Conservation (phyloP, 2,888 invertebrate genomes). For the Cyclophora albipunctata region DNA sequence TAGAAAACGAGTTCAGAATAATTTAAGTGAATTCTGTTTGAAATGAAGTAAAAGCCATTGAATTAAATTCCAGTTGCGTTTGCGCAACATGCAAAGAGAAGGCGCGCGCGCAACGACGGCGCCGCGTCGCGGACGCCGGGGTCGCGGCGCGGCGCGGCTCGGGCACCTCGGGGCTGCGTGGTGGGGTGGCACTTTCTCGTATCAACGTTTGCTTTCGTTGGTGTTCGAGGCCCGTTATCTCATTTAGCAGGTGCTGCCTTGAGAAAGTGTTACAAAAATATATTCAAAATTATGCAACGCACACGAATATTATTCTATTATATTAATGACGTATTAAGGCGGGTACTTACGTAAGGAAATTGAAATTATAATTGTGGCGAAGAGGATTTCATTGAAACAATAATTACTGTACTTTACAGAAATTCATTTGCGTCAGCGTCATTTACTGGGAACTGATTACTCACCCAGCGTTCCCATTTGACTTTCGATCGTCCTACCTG, state of each 20-base stretch:
- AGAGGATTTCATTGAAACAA: no score
- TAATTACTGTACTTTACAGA: no score
- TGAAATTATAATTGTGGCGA: no score
- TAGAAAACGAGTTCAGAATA: constrained; percentile 16
- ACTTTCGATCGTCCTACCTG: constrained; percentile 65
- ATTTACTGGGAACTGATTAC: constrained; percentile 40
- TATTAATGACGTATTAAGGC: background rate
- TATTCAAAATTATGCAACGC: constrained; percentile 52
- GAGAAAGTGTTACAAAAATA: constrained; percentile 67
- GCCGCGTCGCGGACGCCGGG: constrained; percentile 15
- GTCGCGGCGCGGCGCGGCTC: constrained; percentile 3
- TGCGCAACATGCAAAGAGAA: constrained; percentile 66
- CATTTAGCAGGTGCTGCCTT: constrained; percentile 69
- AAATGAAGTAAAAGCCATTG: constrained; percentile 29
- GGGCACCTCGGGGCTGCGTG: constrained; percentile 14
- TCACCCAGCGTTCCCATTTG: constrained; percentile 47
- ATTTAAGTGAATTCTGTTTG: constrained; percentile 5
- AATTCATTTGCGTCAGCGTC: constrained; percentile 15
- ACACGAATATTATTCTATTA: constrained; percentile 17
- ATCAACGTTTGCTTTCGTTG: constrained; percentile 71
- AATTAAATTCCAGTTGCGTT: constrained; percentile 52
- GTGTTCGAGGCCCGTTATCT: constrained; percentile 61
- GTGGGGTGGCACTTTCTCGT: constrained; percentile 63
- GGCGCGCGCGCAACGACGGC: constrained; percentile 30
- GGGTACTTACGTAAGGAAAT: background rate